Conservation (phyloP, 2,113 vertebrate genomes). For the Orthonyx spaldingii region DNA sequence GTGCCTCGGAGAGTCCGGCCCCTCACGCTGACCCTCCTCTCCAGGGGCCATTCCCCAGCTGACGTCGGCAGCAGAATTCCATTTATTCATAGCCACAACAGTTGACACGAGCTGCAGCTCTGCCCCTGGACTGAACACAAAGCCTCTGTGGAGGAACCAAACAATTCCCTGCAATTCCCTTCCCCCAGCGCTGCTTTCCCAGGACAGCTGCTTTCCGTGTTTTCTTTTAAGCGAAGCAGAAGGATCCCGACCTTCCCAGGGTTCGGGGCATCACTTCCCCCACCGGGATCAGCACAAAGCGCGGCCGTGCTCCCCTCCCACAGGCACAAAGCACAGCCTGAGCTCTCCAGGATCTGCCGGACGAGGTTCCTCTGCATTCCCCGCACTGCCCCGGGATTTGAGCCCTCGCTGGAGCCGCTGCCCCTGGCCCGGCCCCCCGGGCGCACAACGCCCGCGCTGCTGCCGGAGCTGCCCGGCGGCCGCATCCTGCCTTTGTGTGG, state of each 20-base stretch:
- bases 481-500: not conserved
- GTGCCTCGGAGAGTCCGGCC: rapidly evolving
- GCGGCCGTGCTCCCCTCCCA: not conserved
- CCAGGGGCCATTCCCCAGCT: not conserved
- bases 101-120: not conserved
- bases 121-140: not conserved
- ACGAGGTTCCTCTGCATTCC: rapidly evolving
- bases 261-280: not conserved
- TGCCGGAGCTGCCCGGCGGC: rapidly evolving
- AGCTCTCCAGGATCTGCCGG: rapidly evolving
- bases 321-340: not conserved
- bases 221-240: not conserved
- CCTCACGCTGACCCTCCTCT: not conserved
- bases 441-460: rapidly evolving
- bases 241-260: not conserved
- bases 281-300: not conserved
- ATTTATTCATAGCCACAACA: not conserved
- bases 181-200: not conserved
- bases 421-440: too few relatives aligned
- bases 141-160: not conserved
- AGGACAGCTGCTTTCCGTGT: not conserved
- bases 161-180: not conserved
- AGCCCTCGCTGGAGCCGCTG: too few relatives aligned
- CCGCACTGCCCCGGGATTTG: rapidly evolving
- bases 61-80: not conserved